Evolutionary conservation across 2,888 invertebrate genomes (phyloP).

Genomic region (Apoda limacodes): DNA sequence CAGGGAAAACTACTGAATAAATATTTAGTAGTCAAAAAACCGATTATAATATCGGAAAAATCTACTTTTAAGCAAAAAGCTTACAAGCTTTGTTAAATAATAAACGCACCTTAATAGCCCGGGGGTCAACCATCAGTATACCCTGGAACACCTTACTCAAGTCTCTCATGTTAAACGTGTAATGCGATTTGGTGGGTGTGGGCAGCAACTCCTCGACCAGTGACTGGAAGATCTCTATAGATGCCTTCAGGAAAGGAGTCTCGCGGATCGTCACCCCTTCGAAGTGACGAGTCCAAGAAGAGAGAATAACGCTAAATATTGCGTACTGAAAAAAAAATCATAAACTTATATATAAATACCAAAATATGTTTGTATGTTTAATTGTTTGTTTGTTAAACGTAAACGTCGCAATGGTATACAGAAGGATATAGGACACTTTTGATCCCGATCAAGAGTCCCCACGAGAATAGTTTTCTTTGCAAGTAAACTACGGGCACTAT

Average conservation of each 20-base stretch:
- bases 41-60: too few species aligned
- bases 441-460: too few species aligned
- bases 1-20: too few species aligned
- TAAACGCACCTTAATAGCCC: constrained; percentile 72
- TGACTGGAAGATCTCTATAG: constrained; percentile 75
- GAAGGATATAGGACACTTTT: too few species aligned
- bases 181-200: constrained; percentile 91
- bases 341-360: neutral
- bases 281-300: constrained; percentile 72
- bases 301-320: constrained; percentile 78
- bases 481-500: too few species aligned
- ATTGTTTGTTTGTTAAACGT: too few species aligned
- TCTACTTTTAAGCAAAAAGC: too few species aligned
- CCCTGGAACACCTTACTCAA: constrained; percentile 88
- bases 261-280: constrained; percentile 33
- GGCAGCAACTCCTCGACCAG: constrained; percentile 80
- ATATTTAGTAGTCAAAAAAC: neutral
- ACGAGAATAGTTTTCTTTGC: too few species aligned
- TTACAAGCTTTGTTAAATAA: too few species aligned
- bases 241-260: constrained; percentile 72
- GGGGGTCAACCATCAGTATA: constrained; percentile 78
- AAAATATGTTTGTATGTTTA: too few species aligned
- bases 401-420: too few species aligned
- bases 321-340: constrained; percentile 33
- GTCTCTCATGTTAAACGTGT: constrained; percentile 90